Percentiles rank a stretch among this genome's conserved stretches.
Conservation (phyloP, 2,888 invertebrate species). For the Isotomurus palustris region DNA sequence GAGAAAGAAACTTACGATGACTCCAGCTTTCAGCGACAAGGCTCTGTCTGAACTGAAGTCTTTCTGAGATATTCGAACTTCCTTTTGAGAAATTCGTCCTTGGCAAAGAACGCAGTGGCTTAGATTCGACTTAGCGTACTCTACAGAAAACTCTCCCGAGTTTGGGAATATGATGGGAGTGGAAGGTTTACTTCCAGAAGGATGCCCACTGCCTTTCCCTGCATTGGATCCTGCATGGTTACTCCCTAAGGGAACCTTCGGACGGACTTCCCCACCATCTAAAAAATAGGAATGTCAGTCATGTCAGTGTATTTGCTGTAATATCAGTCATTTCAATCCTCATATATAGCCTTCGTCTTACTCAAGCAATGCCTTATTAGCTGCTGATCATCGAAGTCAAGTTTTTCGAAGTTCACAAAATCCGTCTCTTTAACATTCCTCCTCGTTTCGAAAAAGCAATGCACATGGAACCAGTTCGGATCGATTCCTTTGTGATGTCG, state of each 20-base stretch:
- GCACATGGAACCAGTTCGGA: slow-evolving; percentile 4
- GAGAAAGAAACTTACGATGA: slow-evolving; percentile 1
- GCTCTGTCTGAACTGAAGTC: slow-evolving; percentile 1
- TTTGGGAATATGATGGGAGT: too few relatives aligned
- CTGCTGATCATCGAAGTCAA: neutral
- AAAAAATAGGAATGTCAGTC: too few relatives aligned
- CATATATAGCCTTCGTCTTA: neutral
- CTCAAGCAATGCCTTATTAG: neutral
- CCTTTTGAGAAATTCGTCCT: neutral
- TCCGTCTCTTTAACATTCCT: neutral
- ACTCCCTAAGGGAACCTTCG: too few relatives aligned
- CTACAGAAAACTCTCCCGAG: slow-evolving; percentile 2
- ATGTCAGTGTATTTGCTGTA: neutral
- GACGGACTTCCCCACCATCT: neutral
- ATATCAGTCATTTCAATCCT: neutral
- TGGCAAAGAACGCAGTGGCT: slow-evolving; percentile 7
- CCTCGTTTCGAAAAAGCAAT: slow-evolving; percentile 3
- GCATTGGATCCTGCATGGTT: too few relatives aligned
- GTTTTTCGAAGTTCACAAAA: neutral
- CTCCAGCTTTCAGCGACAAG: neutral
- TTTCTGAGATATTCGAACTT: slow-evolving; percentile 7
- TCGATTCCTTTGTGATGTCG: slow-evolving; percentile 5
- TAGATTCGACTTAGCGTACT: slow-evolving; percentile 1
- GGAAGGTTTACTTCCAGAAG: too few relatives aligned
- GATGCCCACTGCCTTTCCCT: too few relatives aligned